These are phyloP conservation scores for Xylota sylvarum DNA, from an alignment of 2,888 invertebrate species.

Conservation along the genomic window DNA sequence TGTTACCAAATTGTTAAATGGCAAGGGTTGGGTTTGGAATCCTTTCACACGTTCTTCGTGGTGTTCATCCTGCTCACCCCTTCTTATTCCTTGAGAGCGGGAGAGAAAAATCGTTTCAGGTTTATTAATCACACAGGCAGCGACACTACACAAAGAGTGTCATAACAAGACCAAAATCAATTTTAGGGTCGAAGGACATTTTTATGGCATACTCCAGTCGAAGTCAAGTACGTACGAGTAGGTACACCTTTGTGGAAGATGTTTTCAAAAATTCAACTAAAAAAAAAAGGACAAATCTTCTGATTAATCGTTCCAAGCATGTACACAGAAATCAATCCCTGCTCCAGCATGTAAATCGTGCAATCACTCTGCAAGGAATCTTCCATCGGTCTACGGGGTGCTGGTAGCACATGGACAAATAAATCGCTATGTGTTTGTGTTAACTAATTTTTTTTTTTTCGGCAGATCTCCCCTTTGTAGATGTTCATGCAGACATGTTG, in stretches of 20 bases:
- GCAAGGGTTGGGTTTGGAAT: slow-evolving; percentile 49
- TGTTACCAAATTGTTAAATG: slow-evolving; percentile 56
- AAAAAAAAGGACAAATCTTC: slow-evolving; percentile 36
- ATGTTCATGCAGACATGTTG: slow-evolving; percentile 74
- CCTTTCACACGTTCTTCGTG: slow-evolving; percentile 63
- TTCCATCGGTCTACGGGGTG: slow-evolving; percentile 27
- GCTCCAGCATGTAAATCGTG: slow-evolving; percentile 47
- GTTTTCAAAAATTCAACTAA: not conserved
- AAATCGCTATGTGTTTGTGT: slow-evolving; percentile 56
- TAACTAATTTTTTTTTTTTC: slow-evolving; percentile 28
- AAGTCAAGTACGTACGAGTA: slow-evolving; percentile 65
- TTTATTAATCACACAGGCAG: slow-evolving; percentile 58
- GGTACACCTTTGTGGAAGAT: slow-evolving; percentile 27
- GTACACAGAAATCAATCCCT: slow-evolving; percentile 40
- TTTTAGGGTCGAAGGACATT: slow-evolving; percentile 60
- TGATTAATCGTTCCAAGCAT: slow-evolving; percentile 58
- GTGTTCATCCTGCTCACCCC: slow-evolving; percentile 44
- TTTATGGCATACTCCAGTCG: slow-evolving; percentile 41
- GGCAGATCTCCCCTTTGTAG: slow-evolving; percentile 65
- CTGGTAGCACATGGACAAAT: slow-evolving; percentile 70
- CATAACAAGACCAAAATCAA: slow-evolving; percentile 71
- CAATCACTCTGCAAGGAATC: slow-evolving; percentile 30
- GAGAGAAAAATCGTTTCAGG: slow-evolving; percentile 1
- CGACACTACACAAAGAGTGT: slow-evolving; percentile 32
- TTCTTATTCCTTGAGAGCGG: slow-evolving; percentile 33